phyloP scores from a whole-genome alignment of 1,140 invertebrate genomes.

The Drosophila bocqueti region DNA sequence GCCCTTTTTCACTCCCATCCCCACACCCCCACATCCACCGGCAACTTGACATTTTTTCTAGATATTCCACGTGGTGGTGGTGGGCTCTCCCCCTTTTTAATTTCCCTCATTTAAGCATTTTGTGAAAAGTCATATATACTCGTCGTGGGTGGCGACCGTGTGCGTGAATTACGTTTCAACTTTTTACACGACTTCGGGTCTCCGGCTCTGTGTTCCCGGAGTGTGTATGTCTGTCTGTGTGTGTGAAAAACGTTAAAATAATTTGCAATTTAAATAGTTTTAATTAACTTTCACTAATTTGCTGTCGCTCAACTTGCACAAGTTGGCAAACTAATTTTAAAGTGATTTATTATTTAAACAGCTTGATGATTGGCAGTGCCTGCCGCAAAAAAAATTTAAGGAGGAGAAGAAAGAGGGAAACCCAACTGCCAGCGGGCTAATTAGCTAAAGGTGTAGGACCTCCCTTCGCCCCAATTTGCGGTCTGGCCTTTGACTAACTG shows the following conservation, averaged over 20 bases:
- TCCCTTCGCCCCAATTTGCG: conserved; percentile 13
- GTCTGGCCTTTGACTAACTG: conserved; percentile 31
- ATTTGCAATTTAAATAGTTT: conserved; percentile 84
- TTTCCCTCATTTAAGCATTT: conserved; percentile 75
- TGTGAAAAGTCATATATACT: conserved; percentile 57
- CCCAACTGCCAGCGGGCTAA: conserved; percentile 58
- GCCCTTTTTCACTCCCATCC: conserved; percentile 6
- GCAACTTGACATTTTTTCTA: conserved; percentile 77
- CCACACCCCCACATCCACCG: conserved; percentile 2
- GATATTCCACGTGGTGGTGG: conserved; percentile 42
- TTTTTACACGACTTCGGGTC: conserved; percentile 52
- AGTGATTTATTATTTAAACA: conserved; percentile 84
- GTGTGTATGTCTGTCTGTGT: conserved; percentile 19
- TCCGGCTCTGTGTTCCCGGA: conserved; percentile 1
- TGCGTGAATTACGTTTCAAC: conserved; percentile 50
- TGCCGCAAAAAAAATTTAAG: conserved; percentile 20
- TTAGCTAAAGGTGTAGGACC: conserved; percentile 56
- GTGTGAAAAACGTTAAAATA: conserved; percentile 73
- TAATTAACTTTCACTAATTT: conserved; percentile 84
- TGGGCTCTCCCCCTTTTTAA: conserved; percentile 56
- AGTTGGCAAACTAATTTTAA: conserved; percentile 84
- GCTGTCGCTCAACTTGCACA: conserved; percentile 72
- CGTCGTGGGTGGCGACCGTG: conserved; percentile 23
- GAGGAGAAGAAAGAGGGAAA: conserved; percentile 5
- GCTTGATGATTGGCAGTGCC: conserved; percentile 72